Conservation (phyloP, 2,797 vertebrate genomes). For the Amphiprion clarkii region DNA sequence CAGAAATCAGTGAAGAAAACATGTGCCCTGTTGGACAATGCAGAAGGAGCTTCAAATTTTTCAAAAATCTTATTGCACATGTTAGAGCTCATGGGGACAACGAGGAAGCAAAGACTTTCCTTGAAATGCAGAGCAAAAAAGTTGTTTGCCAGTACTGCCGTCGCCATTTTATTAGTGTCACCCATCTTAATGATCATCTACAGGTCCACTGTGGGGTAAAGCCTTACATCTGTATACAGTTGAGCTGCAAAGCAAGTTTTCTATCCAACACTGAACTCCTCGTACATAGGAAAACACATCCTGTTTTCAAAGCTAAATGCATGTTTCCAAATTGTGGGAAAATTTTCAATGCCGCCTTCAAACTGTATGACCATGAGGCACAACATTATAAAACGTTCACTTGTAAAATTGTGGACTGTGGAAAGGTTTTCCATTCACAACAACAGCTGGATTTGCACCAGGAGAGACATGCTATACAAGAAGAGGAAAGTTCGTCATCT, state of each 20-base stretch:
- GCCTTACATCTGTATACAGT: conserved; percentile 97
- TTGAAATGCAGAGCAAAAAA: conserved; percentile 97
- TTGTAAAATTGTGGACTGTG: conserved; percentile 90
- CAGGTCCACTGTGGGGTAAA: conserved; percentile 97
- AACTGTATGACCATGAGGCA: conserved; percentile 96
- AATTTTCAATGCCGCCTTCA: conserved; percentile 94
- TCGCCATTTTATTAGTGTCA: conserved; percentile 94
- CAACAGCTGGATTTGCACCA: conserved; percentile 91
- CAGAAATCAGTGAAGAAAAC: conserved; percentile 84
- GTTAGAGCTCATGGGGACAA: conserved; percentile 93
- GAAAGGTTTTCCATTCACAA: conserved; percentile 94
- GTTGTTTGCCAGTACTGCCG: conserved; percentile 98
- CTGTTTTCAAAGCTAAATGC: conserved; percentile 93
- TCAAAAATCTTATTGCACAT: conserved; percentile 95
- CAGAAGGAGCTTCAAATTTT: conserved; percentile 95
- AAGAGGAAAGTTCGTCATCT: conserved; percentile 65
- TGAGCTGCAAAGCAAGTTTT: conserved; percentile 96
- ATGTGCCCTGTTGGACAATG: conserved; percentile 89
- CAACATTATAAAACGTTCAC: conserved; percentile 98
- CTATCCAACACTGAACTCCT: conserved; percentile 93
- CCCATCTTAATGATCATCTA: conserved; percentile 96
- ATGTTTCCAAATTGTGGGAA: conserved; percentile 98
- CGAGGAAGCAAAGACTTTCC: conserved; percentile 94
- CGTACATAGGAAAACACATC: conserved; percentile 92
- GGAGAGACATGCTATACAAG: conserved; percentile 83